Evolutionary conservation across 2,888 invertebrate species (phyloP).

Genomic region (Pristionchus arcanus): DNA sequence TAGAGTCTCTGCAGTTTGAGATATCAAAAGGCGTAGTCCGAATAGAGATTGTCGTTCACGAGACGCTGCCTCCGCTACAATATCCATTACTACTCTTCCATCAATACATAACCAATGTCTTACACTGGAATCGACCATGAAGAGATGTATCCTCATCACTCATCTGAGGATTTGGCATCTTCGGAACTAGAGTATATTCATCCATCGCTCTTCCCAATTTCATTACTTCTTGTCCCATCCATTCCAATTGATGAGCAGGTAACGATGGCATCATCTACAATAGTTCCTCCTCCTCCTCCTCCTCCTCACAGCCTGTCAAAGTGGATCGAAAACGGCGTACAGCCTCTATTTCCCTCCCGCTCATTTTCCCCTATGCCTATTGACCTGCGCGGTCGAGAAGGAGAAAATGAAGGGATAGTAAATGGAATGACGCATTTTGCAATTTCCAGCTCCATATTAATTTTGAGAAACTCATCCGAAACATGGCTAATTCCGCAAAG

Average conservation of each 20-base stretch:
- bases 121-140: neutral
- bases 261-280: slow-evolving; percentile 57
- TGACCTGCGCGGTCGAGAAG: no score
- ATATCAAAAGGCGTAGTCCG: slow-evolving; percentile 81
- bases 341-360: no score
- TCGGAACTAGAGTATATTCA: slow-evolving; percentile 71
- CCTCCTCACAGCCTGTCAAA: no score
- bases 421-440: no score
- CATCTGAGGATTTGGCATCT: neutral
- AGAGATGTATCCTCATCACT: neutral
- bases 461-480: no score
- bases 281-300: neutral
- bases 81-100: neutral
- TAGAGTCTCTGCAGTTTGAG: slow-evolving; percentile 89
- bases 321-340: no score
- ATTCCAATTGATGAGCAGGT: slow-evolving; percentile 57
- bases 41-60: slow-evolving; percentile 78
- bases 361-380: neutral
- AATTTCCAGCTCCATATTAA: no score
- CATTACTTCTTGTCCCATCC: slow-evolving; percentile 51
- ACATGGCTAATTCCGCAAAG: no score
- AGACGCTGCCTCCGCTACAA: slow-evolving; percentile 49
- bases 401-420: no score
- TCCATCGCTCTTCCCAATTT: slow-evolving; percentile 64
- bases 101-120: neutral